A percentile compares a stretch with the other conserved stretches of the same genome.
Conservation (phyloP, 1,140 invertebrate genomes). For the Cardiocondyla obscurior region DNA sequence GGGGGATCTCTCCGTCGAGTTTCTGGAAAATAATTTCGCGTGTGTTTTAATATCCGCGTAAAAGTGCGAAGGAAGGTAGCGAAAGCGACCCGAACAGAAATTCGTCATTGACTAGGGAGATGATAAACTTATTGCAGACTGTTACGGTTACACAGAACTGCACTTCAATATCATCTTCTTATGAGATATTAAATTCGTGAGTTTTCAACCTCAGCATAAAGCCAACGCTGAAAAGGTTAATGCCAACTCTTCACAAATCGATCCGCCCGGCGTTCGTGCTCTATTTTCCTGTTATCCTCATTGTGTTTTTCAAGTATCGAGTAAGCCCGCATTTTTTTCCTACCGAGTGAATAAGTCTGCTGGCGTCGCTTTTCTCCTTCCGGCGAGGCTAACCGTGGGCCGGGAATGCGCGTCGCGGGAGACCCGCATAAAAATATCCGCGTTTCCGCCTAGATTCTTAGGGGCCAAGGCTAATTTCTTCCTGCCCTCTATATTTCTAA, state of each 20-base stretch:
- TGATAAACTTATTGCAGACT: neutral
- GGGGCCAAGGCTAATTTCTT: conserved; percentile 36
- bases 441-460: neutral
- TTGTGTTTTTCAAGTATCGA: conserved; percentile 23
- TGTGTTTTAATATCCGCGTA: neutral
- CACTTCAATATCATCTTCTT: conserved; percentile 6
- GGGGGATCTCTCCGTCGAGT: neutral
- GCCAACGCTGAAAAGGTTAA: neutral
- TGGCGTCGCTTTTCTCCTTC: neutral
- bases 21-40: neutral
- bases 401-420: neutral
- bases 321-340: conserved; percentile 20
- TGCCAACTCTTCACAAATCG: neutral
- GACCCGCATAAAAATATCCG: conserved; percentile 10
- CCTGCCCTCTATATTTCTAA: conserved; percentile 3
- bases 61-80: neutral
- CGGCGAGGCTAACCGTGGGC: neutral
- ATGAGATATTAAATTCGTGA: neutral
- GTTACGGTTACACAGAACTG: conserved; percentile 1
- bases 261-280: neutral
- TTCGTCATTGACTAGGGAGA: neutral
- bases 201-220: neutral
- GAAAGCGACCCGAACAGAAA: neutral
- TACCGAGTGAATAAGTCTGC: neutral
- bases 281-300: neutral